Base-by-base conservation (phyloP, 1,140 invertebrate species). In the Vanessa atalanta region DNA sequence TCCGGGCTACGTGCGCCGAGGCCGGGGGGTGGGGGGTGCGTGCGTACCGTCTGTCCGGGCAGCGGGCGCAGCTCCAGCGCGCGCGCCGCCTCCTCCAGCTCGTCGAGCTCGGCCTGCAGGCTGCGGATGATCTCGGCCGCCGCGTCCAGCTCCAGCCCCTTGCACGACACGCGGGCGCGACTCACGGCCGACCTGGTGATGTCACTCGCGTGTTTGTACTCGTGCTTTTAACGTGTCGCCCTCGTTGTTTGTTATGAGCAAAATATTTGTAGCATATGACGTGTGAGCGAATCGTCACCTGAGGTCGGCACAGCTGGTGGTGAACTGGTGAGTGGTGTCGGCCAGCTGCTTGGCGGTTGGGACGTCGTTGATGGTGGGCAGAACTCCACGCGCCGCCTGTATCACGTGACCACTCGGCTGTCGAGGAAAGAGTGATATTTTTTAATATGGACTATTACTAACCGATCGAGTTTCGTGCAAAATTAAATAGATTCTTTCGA, bases 291-390 rank as follows among this genome's bases (percentile, higher is more conserved):
- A 53, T 20, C 23, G 7, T 26, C 82, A 93, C 83, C 97, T 94
- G 3, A 99, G 93, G 75, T 98, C 97, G 1, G 95, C 95, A 11
- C 98, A 93, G 70, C 96, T 96, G 13, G 95, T 93, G 3, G 96
- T 95, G 71, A 98, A 93, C 70, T 96, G 95, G 81, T 97, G 97
- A 4, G 96, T 95, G 53, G 95, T 95, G 76, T 95, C 95, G 2
- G 93, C 93, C 0, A 94, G 87, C 80, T 96, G 96, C 47, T 97
- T 93, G 3, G 96, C 95, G 0, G 96, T 95, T 0, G 96, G 94
- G 72, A 97, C 96, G 84, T 99, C 97, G 0, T 93, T 93, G 1
- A 99, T 95, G 0, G 98, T 98, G 0, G 98, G 98, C 15, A 98
- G 93, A 9, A 98, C 95, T 7, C 97, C 95, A 80, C 97, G 95